Percentiles rank a stretch among this genome's conserved stretches.
Evolutionary conservation across 2,888 invertebrate genomes (phyloP).

Genomic region (Minunthozetes semirufus): DNA sequence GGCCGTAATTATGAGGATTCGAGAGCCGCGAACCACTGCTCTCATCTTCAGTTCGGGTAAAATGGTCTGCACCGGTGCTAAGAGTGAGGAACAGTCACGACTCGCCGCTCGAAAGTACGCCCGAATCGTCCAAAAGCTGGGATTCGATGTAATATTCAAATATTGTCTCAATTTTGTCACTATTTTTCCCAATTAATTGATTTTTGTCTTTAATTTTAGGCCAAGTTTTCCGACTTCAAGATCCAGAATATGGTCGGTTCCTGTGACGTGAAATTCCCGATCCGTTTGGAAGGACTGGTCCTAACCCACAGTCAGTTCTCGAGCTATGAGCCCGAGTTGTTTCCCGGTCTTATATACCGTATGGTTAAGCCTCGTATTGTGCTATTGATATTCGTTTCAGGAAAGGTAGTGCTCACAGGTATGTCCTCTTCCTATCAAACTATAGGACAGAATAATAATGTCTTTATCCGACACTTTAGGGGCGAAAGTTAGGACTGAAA

Average conservation of each 20-base stretch:
- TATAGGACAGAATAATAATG: no score
- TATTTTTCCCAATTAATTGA: neutral
- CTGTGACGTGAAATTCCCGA: constrained; percentile 78
- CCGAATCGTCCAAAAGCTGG: constrained; percentile 55
- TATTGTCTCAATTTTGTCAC: constrained; percentile 5
- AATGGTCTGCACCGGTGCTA: constrained; percentile 58
- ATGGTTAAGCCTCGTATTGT: constrained; percentile 95
- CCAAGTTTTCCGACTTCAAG: constrained; percentile 70
- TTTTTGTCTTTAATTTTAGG: constrained; percentile 49
- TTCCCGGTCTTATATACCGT: constrained; percentile 96
- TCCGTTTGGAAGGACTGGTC: constrained; percentile 68
- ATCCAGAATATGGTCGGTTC: constrained; percentile 81
- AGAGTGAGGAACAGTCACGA: constrained; percentile 54
- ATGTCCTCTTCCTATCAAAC: no score
- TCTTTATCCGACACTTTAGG: constrained; percentile 46
- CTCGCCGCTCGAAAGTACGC: constrained; percentile 56
- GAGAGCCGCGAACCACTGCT: constrained; percentile 56
- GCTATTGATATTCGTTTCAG: constrained; percentile 94
- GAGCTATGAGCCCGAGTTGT: constrained; percentile 72
- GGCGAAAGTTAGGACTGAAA: constrained; percentile 54
- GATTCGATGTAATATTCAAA: constrained; percentile 52
- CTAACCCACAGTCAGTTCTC: constrained; percentile 73
- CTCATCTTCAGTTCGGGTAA: constrained; percentile 56
- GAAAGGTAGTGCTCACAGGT: constrained; percentile 91
- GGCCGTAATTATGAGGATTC: constrained; percentile 57